Evolutionary conservation across 2,113 vertebrate species (phyloP), one percentile per base, ranked within the genome.

Genomic region (Calyptomena viridis): DNA sequence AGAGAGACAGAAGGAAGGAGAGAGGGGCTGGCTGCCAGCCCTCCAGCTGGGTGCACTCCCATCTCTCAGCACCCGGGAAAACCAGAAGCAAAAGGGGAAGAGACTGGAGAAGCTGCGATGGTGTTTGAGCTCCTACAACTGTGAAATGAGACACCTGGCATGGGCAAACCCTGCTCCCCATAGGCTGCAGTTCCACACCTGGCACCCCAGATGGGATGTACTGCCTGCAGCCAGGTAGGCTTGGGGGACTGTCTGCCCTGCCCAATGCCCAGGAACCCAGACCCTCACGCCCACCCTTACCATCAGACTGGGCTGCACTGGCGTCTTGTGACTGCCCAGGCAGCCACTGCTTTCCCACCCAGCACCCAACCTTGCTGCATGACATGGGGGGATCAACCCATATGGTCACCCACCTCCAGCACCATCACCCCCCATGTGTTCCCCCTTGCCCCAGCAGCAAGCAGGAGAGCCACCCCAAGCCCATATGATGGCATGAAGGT

Each of bases 81-180:
- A 96, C 80, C 79, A 96, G 95, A 96, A 96, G 96, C 82, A 94
- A 93, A 93, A 94, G 8, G 94, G 87, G 86, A 90, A 93, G 55
- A 96, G 84, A 93, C 90, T 89, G 50, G 39, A 93, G 68, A 96
- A 97, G 96, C 93, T 93, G 95, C 90, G 0, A 83, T 0, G 21
- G 87, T 83, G 75, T 92, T 85, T 84, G 93, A 97, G 89, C 90
- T 28, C 73, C 28, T 50, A 89, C 1, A 1, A 97, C 84, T 3
- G 72, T 62, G 73, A 84, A 84, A 64, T 62, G 81, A 93, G 82
- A 31, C 37, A 20, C 89, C 74, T 89, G 72, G 76, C 76, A 77
- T 0, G 11, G 73, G 53, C 59, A 83, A 66, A 69, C 33, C n/a
- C 39, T 7, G 3, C 49, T 90, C 7, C 66, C 47, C 35, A 39